Evolutionary conservation across 2,113 vertebrate genomes (phyloP), one percentile per base, ranked within the genome.

Genomic region (Mesoclemmys tuberculata): DNA sequence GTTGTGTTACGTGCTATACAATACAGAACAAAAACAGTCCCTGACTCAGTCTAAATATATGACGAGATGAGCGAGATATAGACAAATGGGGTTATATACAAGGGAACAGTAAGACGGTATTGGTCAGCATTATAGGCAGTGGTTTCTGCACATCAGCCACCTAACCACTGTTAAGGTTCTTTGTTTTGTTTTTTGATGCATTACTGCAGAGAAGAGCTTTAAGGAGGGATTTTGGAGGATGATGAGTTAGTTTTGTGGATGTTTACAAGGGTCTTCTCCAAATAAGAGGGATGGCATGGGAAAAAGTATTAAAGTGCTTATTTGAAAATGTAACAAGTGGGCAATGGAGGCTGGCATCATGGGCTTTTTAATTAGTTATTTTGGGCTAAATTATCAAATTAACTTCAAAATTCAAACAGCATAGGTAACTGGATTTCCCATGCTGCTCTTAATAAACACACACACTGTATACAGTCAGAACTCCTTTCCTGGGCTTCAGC

Each of bases 391-490:
- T 75, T 75, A 10, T 75, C 41, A 13, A 44, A 75, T 75, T 8
- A 75, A 27, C 24, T 75, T 75, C 24, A 26, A 44, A 44, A 21
- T 38, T 68, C 4, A 68, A n/a, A 38, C 64, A 38, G n/a, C n/a
- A 71, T n/a, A 71, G 21, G n/a, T 71, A 56, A 10, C 61, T 79
- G 5, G 19, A 22, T 90, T 52, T 9, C 6, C 3, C 44, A 0
- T 71, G 55, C 55, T 84, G 22, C 18, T 31, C n/a, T 74, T 68
- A 61, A 71, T 82, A 75, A 49, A 87, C 85, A 86, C 12, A 1
- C 35, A 56, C 0, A 4, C 14, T 82, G 54, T 27, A 35, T 31
- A 56, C 4, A 35, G 8, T 4, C 14, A 1, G 2, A 22, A 84
- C 41, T 46, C 38, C 41, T 46, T 22, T 46, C 74, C 12, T 26